phyloP scores from a whole-genome alignment of 2,113 vertebrate genomes.

The Nannobrachium achirus region DNA sequence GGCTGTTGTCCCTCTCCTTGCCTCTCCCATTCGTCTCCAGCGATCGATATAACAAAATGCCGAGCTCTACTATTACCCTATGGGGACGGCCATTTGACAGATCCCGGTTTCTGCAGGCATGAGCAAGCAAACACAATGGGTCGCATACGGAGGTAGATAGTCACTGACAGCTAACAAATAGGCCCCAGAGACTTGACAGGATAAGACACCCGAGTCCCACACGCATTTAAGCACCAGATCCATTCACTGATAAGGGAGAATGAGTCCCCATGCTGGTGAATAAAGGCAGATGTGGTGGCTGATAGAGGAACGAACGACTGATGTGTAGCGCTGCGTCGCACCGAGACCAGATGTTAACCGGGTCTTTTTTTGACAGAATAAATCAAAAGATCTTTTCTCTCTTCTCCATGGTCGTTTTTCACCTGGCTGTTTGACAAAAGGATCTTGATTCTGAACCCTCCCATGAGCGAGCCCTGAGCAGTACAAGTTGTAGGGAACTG shows the following conservation, averaged over 20 bases:
- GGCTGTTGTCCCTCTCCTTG: slow-evolving; percentile 31
- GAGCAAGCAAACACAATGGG: slow-evolving; percentile 63
- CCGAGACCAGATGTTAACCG: neutral
- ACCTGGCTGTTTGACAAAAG: slow-evolving; percentile 6
- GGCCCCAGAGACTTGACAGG: slow-evolving; percentile 49
- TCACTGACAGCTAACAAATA: slow-evolving; percentile 73
- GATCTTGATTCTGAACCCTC: slow-evolving; percentile 12
- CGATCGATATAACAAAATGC: slow-evolving; percentile 69
- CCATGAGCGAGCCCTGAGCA: slow-evolving; percentile 11
- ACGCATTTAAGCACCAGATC: slow-evolving; percentile 55
- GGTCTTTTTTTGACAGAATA: neutral
- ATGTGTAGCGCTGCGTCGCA: slow-evolving; percentile 26
- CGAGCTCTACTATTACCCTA: slow-evolving; percentile 66
- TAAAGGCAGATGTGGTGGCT: slow-evolving; percentile 35
- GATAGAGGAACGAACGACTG: slow-evolving; percentile 27
- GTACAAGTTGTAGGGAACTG: slow-evolving; percentile 20
- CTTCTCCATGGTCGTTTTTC: neutral
- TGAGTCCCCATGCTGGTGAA: slow-evolving; percentile 41
- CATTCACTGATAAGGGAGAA: slow-evolving; percentile 52
- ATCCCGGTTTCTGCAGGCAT: slow-evolving; percentile 55
- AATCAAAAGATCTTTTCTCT: neutral
- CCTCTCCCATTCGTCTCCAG: slow-evolving; percentile 40
- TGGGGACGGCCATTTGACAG: slow-evolving; percentile 64
- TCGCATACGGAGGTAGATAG: slow-evolving; percentile 64
- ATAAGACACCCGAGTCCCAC: slow-evolving; percentile 55